These are phyloP conservation scores for Drosophila histrio DNA, from an alignment of 2,888 invertebrate species.

Conservation along the genomic window DNA sequence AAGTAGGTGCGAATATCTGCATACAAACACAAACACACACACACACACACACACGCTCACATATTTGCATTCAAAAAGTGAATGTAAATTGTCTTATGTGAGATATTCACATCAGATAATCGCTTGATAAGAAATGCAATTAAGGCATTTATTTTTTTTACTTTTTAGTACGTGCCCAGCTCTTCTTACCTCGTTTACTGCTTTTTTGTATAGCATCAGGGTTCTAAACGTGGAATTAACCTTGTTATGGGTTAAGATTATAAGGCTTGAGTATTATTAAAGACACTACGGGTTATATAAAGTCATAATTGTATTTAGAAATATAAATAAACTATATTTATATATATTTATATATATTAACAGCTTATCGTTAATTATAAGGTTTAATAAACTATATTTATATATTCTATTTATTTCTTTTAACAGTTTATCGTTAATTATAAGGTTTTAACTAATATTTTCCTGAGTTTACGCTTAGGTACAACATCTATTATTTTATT, in stretches of 20 bases:
- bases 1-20: slow-evolving; percentile 35
- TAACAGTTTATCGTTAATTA: no score
- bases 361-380: no score
- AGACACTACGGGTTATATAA: neutral
- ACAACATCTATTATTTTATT: no score
- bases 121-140: slow-evolving; percentile 5
- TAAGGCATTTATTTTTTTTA: neutral
- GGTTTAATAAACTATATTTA: no score
- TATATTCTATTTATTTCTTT: no score
- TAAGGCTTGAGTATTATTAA: neutral
- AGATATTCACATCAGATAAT: slow-evolving; percentile 1
- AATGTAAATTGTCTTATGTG: slow-evolving; percentile 10
- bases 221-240: neutral
- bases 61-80: slow-evolving; percentile 24
- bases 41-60: neutral
- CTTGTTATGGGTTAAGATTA: neutral
- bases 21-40: neutral
- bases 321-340: no score
- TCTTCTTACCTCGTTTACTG: neutral
- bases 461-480: no score
- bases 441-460: no score
- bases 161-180: neutral
- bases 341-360: no score
- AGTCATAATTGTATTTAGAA: no score
- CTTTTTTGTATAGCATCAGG: neutral